Evolutionary conservation across 2,888 invertebrate species (phyloP).

Genomic region (Drosophila peninsularis): DNA sequence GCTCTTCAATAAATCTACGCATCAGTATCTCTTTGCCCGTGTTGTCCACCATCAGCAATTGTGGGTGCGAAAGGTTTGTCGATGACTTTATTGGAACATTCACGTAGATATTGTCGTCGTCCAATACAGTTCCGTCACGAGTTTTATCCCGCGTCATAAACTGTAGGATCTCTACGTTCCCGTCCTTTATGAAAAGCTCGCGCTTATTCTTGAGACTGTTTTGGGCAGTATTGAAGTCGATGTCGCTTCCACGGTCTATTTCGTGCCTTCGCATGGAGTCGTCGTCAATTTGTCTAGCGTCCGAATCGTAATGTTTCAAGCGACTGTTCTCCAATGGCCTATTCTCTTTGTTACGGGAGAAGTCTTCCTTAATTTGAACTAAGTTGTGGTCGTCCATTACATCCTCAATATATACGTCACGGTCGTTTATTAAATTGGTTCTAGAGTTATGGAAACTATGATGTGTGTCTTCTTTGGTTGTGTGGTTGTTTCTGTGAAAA

Average conservation of each 20-base stretch:
- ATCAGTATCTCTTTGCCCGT: conserved; percentile 94
- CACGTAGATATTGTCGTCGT: conserved; percentile 87
- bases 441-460: conserved; percentile 84
- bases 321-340: conserved; percentile 57
- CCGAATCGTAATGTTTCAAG: conserved; percentile 63
- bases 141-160: conserved; percentile 90
- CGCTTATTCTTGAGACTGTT: conserved; percentile 85
- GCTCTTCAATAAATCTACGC: conserved; percentile 93
- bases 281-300: conserved; percentile 87
- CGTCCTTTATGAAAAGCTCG: conserved; percentile 92
- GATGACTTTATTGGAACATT: conserved; percentile 86
- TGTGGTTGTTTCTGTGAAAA: conserved; percentile 78
- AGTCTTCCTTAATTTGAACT: conserved; percentile 67
- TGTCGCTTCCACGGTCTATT: conserved; percentile 91
- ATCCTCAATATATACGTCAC: conserved; percentile 84
- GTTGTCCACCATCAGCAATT: conserved; percentile 89
- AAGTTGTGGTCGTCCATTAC: conserved; percentile 76
- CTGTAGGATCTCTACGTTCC: conserved; percentile 93
- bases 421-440: conserved; percentile 84
- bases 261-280: conserved; percentile 92
- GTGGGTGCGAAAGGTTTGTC: conserved; percentile 87
- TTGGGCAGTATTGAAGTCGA: conserved; percentile 84
- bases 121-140: conserved; percentile 77
- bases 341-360: conserved; percentile 80
- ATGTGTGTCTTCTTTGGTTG: conserved; percentile 84